A percentile compares a stretch with the other conserved stretches of the same genome.
These are phyloP conservation scores for Elaeidobius kamerunicus DNA, from an alignment of 2,888 invertebrate genomes.

Conservation along the genomic window DNA sequence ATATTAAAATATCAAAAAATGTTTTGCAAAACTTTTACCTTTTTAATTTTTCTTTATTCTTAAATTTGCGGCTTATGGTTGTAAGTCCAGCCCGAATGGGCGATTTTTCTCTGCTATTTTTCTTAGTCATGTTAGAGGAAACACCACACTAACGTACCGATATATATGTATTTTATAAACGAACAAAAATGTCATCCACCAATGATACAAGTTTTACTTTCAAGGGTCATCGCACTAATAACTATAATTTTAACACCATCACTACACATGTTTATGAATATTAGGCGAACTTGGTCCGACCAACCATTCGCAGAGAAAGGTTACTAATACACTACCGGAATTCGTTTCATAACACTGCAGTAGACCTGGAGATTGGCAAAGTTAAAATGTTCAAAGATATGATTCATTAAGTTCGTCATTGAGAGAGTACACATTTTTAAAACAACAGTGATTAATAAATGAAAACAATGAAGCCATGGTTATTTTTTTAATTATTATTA, in stretches of 20 bases:
- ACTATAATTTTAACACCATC: constrained; percentile 15
- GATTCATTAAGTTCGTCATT: constrained; percentile 23
- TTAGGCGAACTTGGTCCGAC: not conserved
- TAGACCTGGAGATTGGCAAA: constrained; percentile 19
- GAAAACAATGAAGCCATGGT: not conserved
- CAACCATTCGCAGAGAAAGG: constrained; percentile 1
- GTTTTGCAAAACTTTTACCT: constrained; percentile 50
- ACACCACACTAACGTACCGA: too few species aligned
- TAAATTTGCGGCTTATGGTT: constrained; percentile 53
- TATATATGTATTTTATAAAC: not conserved
- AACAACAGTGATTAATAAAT: constrained; percentile 10
- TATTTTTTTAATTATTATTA: too few species aligned
- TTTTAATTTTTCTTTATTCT: constrained; percentile 53
- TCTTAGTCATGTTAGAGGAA: constrained; percentile 46
- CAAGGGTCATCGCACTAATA: constrained; percentile 14
- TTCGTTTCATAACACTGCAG: constrained; percentile 3
- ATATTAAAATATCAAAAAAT: too few species aligned
- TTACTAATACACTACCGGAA: constrained; percentile 4
- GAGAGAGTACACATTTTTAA: constrained; percentile 10
- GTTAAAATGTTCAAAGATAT: constrained; percentile 10
- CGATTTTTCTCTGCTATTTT: constrained; percentile 51
- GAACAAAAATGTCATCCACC: constrained; percentile 3
- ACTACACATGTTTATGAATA: constrained; percentile 13
- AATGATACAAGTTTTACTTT: constrained; percentile 10
- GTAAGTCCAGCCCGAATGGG: constrained; percentile 53